A percentile compares a stretch with the other conserved stretches of the same genome.
phyloP scores from a whole-genome alignment of 2,888 invertebrate species.

The Hydropsyche betteni region DNA sequence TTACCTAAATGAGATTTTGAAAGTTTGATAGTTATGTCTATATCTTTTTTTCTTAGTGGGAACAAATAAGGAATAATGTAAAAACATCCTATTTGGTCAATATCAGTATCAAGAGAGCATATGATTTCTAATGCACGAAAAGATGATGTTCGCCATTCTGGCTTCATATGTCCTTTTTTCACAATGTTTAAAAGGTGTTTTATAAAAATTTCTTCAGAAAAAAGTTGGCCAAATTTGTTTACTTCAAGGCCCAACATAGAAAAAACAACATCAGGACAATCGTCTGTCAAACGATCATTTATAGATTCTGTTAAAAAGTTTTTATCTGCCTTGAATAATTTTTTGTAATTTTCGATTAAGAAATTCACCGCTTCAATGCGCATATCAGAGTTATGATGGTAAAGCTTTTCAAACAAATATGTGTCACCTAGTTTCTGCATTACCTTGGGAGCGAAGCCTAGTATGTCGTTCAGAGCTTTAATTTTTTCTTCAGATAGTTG shows the following conservation, averaged over 20 bases:
- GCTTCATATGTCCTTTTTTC: constrained; percentile 58
- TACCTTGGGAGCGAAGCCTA: constrained; percentile 67
- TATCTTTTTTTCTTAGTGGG: constrained; percentile 60
- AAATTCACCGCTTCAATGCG: constrained; percentile 74
- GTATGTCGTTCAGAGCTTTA: constrained; percentile 60
- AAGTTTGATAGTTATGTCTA: constrained; percentile 57
- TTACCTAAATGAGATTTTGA: constrained; percentile 60
- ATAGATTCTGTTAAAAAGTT: constrained; percentile 73
- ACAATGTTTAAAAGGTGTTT: constrained; percentile 65
- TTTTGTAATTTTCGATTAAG: constrained; percentile 66
- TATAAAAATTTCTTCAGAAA: constrained; percentile 62
- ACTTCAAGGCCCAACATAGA: constrained; percentile 65
- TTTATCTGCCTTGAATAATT: constrained; percentile 63
- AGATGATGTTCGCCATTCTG: constrained; percentile 61
- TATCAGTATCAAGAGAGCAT: constrained; percentile 60
- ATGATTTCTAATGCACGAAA: constrained; percentile 62
- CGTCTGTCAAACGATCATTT: constrained; percentile 73
- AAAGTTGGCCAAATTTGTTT: constrained; percentile 57
- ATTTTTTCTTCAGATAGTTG: constrained; percentile 56
- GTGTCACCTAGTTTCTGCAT: constrained; percentile 64
- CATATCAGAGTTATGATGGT: constrained; percentile 74
- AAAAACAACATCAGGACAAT: constrained; percentile 69
- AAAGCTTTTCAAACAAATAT: constrained; percentile 74
- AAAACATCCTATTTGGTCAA: constrained; percentile 68
- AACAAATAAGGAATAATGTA: constrained; percentile 72